phyloP scores from a whole-genome alignment of 2,113 vertebrate genomes.

The Microtus richardsoni region DNA sequence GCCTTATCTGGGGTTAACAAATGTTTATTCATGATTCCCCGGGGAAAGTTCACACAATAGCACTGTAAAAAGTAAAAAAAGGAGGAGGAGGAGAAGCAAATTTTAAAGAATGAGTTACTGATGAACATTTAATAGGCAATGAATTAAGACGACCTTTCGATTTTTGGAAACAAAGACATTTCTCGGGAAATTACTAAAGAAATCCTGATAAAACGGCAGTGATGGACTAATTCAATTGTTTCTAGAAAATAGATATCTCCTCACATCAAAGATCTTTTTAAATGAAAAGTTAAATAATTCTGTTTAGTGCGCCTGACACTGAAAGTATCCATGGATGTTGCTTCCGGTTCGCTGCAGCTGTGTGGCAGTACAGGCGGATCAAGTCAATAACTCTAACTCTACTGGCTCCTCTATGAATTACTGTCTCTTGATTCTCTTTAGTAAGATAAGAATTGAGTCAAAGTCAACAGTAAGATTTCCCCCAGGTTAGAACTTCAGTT shows the following conservation, averaged over 20 bases:
- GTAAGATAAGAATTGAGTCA: neutral
- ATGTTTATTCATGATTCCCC: neutral
- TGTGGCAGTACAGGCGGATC: neutral
- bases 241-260: neutral
- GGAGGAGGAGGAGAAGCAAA: neutral
- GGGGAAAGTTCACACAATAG: neutral
- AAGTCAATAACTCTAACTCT: neutral
- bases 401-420: neutral
- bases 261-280: constrained; percentile 25
- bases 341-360: constrained; percentile 35
- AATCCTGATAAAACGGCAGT: constrained; percentile 34
- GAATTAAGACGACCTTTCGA: constrained; percentile 62
- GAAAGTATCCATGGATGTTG: neutral
- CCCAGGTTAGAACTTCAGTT: neutral
- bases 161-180: constrained; percentile 63
- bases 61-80: neutral
- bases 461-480: neutral
- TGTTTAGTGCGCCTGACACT: neutral
- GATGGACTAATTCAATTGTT: neutral
- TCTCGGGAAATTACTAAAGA: constrained; percentile 48
- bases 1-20: neutral
- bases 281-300: neutral
- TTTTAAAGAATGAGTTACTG: constrained; percentile 30
- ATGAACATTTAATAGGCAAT: constrained; percentile 42
- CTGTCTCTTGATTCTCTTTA: neutral